Percentiles rank a stretch among this genome's conserved stretches.
Conservation (phyloP, 2,888 invertebrate species). For the Prosopocoilus inquinatus region DNA sequence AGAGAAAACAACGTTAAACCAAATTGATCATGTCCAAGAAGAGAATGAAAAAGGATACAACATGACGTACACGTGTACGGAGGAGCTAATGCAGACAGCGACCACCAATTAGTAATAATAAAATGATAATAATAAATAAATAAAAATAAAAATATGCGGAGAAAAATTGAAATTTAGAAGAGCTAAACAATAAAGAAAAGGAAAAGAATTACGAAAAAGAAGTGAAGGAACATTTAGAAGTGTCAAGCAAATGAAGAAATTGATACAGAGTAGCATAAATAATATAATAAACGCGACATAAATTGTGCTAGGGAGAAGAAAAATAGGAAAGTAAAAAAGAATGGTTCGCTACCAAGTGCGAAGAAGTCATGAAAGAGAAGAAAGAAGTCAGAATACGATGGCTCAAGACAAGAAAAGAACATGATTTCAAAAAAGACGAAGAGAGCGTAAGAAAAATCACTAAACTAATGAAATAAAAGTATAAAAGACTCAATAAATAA, state of each 20-base stretch:
- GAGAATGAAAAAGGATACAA: constrained; percentile 1
- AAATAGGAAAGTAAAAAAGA: no score
- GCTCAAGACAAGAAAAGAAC: no score
- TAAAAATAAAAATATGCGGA: background rate
- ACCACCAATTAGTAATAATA: constrained; percentile 11
- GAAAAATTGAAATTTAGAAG: constrained; percentile 3
- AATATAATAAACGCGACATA: no score
- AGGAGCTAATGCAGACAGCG: constrained; percentile 10
- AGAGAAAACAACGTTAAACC: constrained; percentile 4
- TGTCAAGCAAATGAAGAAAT: background rate
- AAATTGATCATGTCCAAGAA: constrained; percentile 13
- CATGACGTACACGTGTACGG: constrained; percentile 11
- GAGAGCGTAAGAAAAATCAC: no score
- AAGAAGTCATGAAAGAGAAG: no score
- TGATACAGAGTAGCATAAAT: no score
- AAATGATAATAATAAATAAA: constrained; percentile 1
- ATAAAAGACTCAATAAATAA: no score
- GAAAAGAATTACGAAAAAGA: constrained; percentile 9
- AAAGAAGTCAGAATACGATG: no score
- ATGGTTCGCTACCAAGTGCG: no score
- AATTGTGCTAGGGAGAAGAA: no score
- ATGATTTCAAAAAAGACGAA: no score
- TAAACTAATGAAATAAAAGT: no score
- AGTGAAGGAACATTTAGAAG: constrained; percentile 2
- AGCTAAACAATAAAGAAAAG: constrained; percentile 5